Evolutionary conservation across 1,140 invertebrate species (phyloP), one percentile per base, ranked within the genome.

Genomic region (Meloidogyne floridensis): DNA sequence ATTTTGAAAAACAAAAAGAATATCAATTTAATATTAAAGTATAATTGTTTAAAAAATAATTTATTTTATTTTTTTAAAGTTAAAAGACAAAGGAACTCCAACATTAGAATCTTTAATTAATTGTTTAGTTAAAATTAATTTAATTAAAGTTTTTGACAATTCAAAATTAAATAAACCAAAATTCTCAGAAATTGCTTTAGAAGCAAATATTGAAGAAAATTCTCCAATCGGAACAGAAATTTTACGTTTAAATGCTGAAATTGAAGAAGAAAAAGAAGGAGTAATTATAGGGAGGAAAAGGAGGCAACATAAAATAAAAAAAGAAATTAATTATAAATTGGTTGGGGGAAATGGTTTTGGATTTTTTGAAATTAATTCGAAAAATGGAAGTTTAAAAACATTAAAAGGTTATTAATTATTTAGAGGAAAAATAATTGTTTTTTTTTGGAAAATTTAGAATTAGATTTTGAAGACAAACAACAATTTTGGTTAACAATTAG

Each of bases 91-190:
- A 69, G 92, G 92, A 3, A 77, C 84, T 20, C 90, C 90, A n/a
- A 81, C 86, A 10, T 80, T 91, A 6, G 85, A 85, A 32, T 59
- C 74, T 11, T 32, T 32, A 42, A 89, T 90, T 8, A 85, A 83
- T 13, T 91, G 91, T 85, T 81, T 87, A 56, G 80, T 92, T 18
- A 87, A 89, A 77, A 93, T 98, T 7, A 94, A 97, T 90, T 93
- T 98, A 42, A 93, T 95, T 71, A 95, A 98, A 91, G 95, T 98
- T 11, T 95, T 97, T 89, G 95, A 97, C 90, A 97, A 97, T 90
- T 90, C 93, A 3, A 93, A 94, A 88, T 91, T 95, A 65, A 15
- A 65, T n/a, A 65, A n/a, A 43, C 96, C 96, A 0, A 91, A 93
- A 65, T 98, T 98, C 90, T 92, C 93, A 42, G 95, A 95, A 90